These are phyloP conservation scores for Molothrus aeneus DNA, from an alignment of 2,797 vertebrate species.

Conservation along the genomic window DNA sequence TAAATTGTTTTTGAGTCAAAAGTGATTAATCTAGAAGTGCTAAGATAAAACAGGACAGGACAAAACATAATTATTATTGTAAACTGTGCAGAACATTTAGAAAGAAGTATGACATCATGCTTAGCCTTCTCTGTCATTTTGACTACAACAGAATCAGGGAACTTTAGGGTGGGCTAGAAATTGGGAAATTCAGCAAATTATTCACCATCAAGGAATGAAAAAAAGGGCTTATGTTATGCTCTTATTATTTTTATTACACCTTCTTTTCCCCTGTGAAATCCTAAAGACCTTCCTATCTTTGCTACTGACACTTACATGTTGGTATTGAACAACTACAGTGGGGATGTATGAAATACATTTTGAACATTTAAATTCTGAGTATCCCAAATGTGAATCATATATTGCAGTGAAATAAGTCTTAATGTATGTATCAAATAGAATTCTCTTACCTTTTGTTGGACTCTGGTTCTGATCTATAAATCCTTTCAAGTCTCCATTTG, in stretches of 20 bases:
- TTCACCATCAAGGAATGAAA: background rate
- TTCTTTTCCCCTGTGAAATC: background rate
- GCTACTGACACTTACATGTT: background rate
- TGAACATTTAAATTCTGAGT: background rate
- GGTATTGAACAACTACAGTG: background rate
- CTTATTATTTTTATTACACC: background rate
- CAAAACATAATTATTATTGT: background rate
- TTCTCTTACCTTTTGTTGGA: slow-evolving; percentile 81
- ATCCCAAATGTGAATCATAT: background rate
- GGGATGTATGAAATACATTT: background rate
- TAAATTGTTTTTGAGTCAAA: background rate
- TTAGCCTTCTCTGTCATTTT: background rate
- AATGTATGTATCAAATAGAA: background rate
- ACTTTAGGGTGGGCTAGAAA: background rate
- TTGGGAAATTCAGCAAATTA: background rate
- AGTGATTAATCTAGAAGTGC: background rate
- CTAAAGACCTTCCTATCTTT: background rate
- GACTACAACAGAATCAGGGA: background rate
- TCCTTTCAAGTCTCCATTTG: slow-evolving; percentile 82
- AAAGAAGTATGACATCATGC: background rate
- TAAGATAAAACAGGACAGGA: background rate
- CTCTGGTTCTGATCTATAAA: slow-evolving; percentile 82
- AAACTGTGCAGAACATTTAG: background rate
- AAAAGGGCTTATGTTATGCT: background rate
- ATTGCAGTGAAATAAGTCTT: background rate